phyloP scores from a whole-genome alignment of 1,140 invertebrate genomes.

The Penaeus vannamei region DNA sequence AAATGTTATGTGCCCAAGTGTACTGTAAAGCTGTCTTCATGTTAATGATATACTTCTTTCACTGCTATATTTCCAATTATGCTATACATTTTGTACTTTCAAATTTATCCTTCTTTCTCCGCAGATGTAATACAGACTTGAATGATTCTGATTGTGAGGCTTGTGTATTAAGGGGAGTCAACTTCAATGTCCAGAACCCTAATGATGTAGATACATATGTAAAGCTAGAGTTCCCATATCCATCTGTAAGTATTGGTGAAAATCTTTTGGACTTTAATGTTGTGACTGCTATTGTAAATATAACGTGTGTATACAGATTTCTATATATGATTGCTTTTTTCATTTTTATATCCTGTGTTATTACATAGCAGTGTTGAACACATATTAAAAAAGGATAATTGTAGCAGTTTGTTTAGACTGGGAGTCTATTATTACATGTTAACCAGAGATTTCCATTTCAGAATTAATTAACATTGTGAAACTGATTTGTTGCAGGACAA shows the following conservation, averaged over 20 bases:
- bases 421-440: too few relatives aligned
- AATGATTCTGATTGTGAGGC: slow-evolving; percentile 93
- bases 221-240: slow-evolving; percentile 93
- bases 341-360: not conserved
- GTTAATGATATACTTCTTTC: not conserved
- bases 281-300: not conserved
- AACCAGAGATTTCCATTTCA: too few relatives aligned
- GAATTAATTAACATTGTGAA: too few relatives aligned
- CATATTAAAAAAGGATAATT: too few relatives aligned
- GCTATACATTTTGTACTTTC: not conserved
- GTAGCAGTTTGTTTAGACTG: too few relatives aligned
- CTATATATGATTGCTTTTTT: not conserved
- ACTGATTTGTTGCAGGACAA: too few relatives aligned
- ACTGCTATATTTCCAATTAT: not conserved
- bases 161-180: slow-evolving; percentile 87
- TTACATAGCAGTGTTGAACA: not conserved
- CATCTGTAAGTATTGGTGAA: slow-evolving; percentile 78
- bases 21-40: not conserved
- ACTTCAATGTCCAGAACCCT: slow-evolving; percentile 86
- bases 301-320: not conserved
- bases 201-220: slow-evolving; percentile 96
- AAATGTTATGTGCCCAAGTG: not conserved
- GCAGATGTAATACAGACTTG: slow-evolving; percentile 86
- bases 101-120: slow-evolving; percentile 25
- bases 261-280: slow-evolving; percentile 16